A percentile compares a stretch with the other conserved stretches of the same genome.
Conservation (phyloP, 2,113 vertebrate species). For the Mirounga angustirostris region DNA sequence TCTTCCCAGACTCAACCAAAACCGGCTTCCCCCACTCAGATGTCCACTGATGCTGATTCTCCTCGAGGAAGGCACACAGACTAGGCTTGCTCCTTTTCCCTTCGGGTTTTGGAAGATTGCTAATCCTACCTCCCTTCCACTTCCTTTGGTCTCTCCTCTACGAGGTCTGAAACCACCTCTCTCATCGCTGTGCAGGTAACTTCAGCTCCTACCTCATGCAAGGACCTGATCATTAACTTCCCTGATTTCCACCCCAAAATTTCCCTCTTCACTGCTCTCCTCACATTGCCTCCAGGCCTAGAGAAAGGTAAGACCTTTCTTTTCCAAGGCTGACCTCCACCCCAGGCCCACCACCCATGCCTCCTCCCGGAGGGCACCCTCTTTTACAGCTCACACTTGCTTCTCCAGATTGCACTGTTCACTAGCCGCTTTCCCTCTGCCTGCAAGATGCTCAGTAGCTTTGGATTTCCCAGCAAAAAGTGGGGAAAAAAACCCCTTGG, state of each 20-base stretch:
- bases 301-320: neutral
- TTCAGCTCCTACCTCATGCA: neutral
- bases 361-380: neutral
- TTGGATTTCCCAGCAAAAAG: neutral
- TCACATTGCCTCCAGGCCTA: neutral
- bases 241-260: neutral
- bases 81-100: neutral
- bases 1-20: neutral
- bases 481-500: neutral
- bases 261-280: neutral
- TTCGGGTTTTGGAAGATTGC: neutral
- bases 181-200: neutral
- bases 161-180: neutral
- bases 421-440: neutral
- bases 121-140: neutral
- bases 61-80: neutral
- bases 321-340: neutral
- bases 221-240: neutral
- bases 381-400: neutral
- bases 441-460: neutral
- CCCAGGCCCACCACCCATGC: too few species aligned
- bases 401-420: neutral
- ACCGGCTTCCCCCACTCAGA: neutral
- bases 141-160: neutral
- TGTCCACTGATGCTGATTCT: neutral